Evolutionary conservation across 2,888 invertebrate genomes (phyloP), one percentile per base, ranked within the genome.

Genomic region (Pristionchus exspectatus): DNA sequence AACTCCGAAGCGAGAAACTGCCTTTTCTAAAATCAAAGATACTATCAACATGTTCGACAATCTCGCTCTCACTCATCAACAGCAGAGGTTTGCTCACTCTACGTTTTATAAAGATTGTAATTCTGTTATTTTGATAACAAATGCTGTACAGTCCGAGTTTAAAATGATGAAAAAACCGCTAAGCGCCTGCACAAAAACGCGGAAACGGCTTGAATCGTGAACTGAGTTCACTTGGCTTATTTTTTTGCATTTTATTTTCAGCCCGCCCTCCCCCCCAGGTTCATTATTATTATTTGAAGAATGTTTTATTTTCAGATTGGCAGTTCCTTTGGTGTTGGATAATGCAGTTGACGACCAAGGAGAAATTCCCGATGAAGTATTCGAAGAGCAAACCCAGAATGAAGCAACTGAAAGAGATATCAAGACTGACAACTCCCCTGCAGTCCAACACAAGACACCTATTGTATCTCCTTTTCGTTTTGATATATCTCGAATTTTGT

Each of bases 41-140:
- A 87, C 87, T 24, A 87, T 87, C 27, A 69, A 87, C 24, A 87
- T 87, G 87, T 87, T 87, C 50, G 87, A 87, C 69, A 87, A 87
- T n/a, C 87, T 87, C n/a, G 87, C 50, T 10, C 38, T 87, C 38
- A 30, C 69, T 38, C 38, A 24, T 12, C 81, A 81, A 54, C 50
- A n/a, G 50, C 81, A 81, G 81, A 81, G 81, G 81, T 81, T n/a
- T 54, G 27, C 63, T 50, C 44, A 50, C 44, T 50, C 10, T 9
- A 10, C 44, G 0, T 9, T 50, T 50, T 50, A 38, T 50, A 50
- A 50, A 7, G 12, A 10, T 44, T 44, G 44, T 3, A 44, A 44
- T 50, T 9, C 0, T 50, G 44, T 50, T 2, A 27, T 14, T 27
- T 69, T 69, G 27, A 59, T 59, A 59, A 7, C 24, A 59, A 59